These are phyloP conservation scores for Erebia epiphron DNA, from an alignment of 2,888 invertebrate genomes.

Conservation along the genomic window DNA sequence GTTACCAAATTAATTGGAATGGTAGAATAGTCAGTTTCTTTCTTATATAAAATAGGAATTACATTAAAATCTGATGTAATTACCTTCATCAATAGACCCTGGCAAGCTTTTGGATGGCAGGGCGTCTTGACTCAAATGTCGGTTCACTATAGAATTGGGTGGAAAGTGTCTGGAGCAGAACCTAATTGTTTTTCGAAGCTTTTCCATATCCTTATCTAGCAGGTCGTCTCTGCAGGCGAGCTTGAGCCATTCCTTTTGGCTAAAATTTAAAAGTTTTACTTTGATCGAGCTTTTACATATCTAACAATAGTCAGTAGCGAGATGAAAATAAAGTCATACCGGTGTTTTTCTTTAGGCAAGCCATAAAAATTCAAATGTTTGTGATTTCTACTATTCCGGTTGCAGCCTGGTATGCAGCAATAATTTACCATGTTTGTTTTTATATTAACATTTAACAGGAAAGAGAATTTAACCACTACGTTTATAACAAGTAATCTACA, in stretches of 20 bases:
- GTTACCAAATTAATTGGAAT: too few species aligned
- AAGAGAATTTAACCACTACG: too few species aligned
- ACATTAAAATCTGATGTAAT: not conserved
- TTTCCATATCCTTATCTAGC: conserved; percentile 51
- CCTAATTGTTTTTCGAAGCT: conserved; percentile 48
- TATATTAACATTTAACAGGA: too few species aligned
- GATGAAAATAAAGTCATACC: conserved; percentile 47
- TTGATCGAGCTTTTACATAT: not conserved
- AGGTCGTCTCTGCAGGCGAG: conserved; percentile 63
- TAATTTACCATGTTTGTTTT: conserved; percentile 66
- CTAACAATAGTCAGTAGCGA: too few species aligned
- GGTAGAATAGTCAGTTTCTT: too few species aligned
- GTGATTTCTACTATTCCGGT: conserved; percentile 65
- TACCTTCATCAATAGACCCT: conserved; percentile 53
- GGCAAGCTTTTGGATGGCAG: conserved; percentile 62
- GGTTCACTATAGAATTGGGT: conserved; percentile 59
- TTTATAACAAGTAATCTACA: too few species aligned
- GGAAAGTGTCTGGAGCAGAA: conserved; percentile 72
- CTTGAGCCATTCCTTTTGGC: conserved; percentile 65
- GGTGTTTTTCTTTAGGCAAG: conserved; percentile 64
- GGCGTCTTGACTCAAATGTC: conserved; percentile 62
- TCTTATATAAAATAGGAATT: too few species aligned
- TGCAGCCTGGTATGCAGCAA: conserved; percentile 69
- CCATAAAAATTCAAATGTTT: conserved; percentile 67
- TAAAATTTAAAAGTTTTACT: conserved; percentile 38